A percentile compares a stretch with the other conserved stretches of the same genome.
These are phyloP conservation scores for Acipenser transmontanus DNA, from an alignment of 2,797 vertebrate genomes.

Conservation along the genomic window DNA sequence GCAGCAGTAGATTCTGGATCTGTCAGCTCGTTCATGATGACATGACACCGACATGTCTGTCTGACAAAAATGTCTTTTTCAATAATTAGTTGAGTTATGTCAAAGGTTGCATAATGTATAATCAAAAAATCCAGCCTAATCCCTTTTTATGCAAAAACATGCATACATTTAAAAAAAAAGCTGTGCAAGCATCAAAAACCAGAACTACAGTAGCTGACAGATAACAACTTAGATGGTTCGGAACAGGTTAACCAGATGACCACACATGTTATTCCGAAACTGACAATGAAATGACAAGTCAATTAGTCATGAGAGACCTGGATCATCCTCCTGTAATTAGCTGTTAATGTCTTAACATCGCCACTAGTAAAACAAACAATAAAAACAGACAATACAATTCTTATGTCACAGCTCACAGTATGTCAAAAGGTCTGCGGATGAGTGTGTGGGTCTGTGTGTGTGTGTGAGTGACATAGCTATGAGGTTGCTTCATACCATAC, in stretches of 20 bases:
- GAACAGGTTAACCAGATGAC: not conserved
- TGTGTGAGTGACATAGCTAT: not conserved
- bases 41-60: too few species aligned
- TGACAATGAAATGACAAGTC: not conserved
- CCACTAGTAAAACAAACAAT: conserved; percentile 9
- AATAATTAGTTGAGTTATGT: too few species aligned
- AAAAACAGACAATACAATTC: conserved; percentile 9
- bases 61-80: too few species aligned
- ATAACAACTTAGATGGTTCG: conserved; percentile 4
- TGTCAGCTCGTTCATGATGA: not conserved
- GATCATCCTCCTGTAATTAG: conserved; percentile 10
- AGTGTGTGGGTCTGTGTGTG: not conserved
- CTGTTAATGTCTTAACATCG: conserved; percentile 9
- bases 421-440: not conserved
- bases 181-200: not conserved
- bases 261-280: conserved; percentile 7
- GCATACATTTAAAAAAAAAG: too few species aligned
- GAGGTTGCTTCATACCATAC: not conserved
- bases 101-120: too few species aligned
- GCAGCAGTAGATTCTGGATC: not conserved
- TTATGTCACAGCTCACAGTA: conserved; percentile 4
- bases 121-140: too few species aligned
- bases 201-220: not conserved
- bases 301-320: conserved; percentile 14
- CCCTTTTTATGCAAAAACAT: too few species aligned